Percentiles rank a stretch among this genome's conserved stretches.
Evolutionary conservation across 2,113 vertebrate genomes (phyloP).

Genomic region (Prunella himalayana): DNA sequence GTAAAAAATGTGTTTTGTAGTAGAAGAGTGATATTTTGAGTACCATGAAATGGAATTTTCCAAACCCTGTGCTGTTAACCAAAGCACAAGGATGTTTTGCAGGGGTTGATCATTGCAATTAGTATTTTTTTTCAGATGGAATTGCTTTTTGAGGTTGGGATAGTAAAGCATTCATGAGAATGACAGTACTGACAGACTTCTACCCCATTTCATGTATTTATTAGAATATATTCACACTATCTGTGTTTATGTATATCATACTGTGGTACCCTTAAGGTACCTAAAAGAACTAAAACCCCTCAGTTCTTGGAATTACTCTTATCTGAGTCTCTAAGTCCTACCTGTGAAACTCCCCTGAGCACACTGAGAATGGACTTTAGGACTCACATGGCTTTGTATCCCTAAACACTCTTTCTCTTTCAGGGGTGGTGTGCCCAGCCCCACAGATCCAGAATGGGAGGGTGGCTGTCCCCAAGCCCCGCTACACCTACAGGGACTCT

Average conservation of each 20-base stretch:
- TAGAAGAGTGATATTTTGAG: neutral
- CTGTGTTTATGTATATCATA: neutral
- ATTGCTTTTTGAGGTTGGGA: neutral
- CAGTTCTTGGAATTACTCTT: neutral
- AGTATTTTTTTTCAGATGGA: neutral
- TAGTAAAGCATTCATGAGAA: neutral
- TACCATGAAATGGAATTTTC: neutral
- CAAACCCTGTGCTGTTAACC: neutral
- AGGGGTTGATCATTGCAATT: neutral
- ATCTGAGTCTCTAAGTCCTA: neutral
- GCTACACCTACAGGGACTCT: constrained; percentile 34
- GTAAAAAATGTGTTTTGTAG: neutral
- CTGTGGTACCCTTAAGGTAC: neutral
- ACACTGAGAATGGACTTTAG: neutral
- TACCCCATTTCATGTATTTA: neutral
- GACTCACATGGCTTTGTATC: fast-evolving
- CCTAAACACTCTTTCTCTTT: neutral
- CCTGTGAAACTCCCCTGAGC: neutral
- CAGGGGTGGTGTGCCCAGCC: constrained; percentile 16
- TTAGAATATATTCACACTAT: neutral
- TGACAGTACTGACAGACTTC: neutral
- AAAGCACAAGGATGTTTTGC: neutral
- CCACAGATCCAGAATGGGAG: neutral
- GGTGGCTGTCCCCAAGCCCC: neutral
- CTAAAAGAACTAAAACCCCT: neutral